These are phyloP conservation scores for Lepidocyrtinus sp. DNA, from an alignment of 2,888 invertebrate genomes.

Conservation along the genomic window DNA sequence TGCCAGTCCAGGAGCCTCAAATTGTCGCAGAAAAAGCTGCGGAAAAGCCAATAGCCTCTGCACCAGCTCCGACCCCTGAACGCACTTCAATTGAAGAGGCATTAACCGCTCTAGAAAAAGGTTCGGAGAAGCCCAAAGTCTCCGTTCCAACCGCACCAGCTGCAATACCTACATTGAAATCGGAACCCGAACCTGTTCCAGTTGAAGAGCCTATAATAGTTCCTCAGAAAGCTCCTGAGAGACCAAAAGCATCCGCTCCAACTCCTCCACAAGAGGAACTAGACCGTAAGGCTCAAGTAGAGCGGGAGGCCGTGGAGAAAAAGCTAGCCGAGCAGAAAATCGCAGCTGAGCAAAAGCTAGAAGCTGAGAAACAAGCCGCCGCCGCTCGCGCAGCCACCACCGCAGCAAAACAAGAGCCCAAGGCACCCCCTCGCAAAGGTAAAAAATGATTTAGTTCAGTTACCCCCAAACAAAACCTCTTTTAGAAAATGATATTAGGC, in stretches of 20 bases:
- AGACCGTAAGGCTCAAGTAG: conserved; percentile 52
- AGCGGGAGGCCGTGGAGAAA: conserved; percentile 66
- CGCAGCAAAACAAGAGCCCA: conserved; percentile 54
- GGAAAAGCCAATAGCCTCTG: conserved; percentile 64
- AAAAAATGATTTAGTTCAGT: conserved; percentile 43
- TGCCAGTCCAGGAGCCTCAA: conserved; percentile 30
- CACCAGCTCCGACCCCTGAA: conserved; percentile 26
- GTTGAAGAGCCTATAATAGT: conserved; percentile 18
- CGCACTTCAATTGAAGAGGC: conserved; percentile 66
- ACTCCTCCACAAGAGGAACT: conserved; percentile 61
- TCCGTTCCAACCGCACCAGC: conserved; percentile 29
- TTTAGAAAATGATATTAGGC: conserved; percentile 14
- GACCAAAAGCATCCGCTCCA: conserved; percentile 15
- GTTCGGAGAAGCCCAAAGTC: conserved; percentile 24
- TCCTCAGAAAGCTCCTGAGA: neutral
- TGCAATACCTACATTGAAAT: neutral
- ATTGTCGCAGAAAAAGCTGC: conserved; percentile 25
- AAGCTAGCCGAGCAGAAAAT: conserved; percentile 68
- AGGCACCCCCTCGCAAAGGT: conserved; percentile 57
- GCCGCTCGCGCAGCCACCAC: conserved; percentile 63
- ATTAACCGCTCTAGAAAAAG: conserved; percentile 10
- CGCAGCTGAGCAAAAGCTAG: conserved; percentile 67
- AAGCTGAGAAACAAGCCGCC: conserved; percentile 63
- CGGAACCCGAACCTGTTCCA: conserved; percentile 31
- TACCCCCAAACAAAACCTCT: conserved; percentile 30